These are phyloP conservation scores for Leptobrachium ailaonicum DNA, from an alignment of 2,113 vertebrate genomes.

Conservation along the genomic window DNA sequence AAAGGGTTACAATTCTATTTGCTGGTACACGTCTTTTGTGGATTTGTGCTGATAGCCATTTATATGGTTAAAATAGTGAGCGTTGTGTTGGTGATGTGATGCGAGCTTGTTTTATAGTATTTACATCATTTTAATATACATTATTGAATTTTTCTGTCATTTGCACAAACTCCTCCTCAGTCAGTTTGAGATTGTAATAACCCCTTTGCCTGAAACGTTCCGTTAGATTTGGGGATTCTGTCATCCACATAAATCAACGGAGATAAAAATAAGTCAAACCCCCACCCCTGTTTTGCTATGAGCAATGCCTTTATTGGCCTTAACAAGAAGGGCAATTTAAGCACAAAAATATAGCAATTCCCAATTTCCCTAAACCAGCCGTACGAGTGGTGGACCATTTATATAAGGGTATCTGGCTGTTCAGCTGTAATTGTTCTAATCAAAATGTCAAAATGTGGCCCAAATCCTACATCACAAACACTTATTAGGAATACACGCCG, in stretches of 20 bases:
- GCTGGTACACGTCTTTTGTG: background rate
- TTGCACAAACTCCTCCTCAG: conserved; percentile 14
- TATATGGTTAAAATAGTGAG: background rate
- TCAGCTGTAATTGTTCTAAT: conserved; percentile 57
- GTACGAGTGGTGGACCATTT: conserved; percentile 52
- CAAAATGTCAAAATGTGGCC: conserved; percentile 55
- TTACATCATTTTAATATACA: conserved; percentile 22
- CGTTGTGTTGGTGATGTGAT: background rate
- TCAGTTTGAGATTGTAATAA: conserved; percentile 26
- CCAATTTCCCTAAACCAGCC: conserved; percentile 40
- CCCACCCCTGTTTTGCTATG: conserved; percentile 49
- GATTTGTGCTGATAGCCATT: background rate
- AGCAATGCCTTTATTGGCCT: conserved; percentile 53
- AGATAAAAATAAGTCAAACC: conserved; percentile 60
- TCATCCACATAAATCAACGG: conserved; percentile 58
- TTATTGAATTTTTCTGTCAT: conserved; percentile 33
- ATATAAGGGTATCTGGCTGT: conserved; percentile 45
- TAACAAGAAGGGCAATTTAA: conserved; percentile 49
- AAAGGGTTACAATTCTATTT: too few relatives aligned
- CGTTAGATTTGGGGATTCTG: conserved; percentile 50
- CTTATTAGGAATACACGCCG: conserved; percentile 17
- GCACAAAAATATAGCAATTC: conserved; percentile 27
- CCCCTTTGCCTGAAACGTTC: conserved; percentile 5
- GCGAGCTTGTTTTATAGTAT: background rate
- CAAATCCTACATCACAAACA: conserved; percentile 20